Base-by-base conservation (phyloP, 2,113 vertebrate species). In the Gasterosteus aculeatus region DNA sequence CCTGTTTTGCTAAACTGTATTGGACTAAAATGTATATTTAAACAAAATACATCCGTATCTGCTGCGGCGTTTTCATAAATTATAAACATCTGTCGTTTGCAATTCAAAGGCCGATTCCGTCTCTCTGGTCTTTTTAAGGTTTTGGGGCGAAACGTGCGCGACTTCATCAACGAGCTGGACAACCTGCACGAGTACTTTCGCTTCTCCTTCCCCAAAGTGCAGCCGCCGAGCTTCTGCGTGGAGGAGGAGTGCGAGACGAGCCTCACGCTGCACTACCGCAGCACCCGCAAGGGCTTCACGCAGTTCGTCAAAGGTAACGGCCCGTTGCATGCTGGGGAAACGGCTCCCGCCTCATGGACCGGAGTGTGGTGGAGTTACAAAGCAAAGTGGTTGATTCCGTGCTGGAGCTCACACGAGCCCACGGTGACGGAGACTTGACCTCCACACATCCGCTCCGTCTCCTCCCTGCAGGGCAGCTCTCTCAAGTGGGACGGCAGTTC, bases 151-250 rank as follows among this genome's bases (percentile, higher is more conserved):
- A 93, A 94, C 15, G 93, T 94, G 41, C 86, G 92, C 15, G 94
- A 94, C 87, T 95, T 94, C 87, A 94, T 95, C 88, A 95, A 93
- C 10, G 93, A 93, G 75, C 85, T 94, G 84, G 93, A 94, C 82
- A 94, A 94, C 82, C 84, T 95, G 82, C 93, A 94, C 18, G 92
- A 95, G 85, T 94, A 94, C 56, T 94, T 94, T 26, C 93, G 88
- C 82, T 95, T 94, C 87, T 94, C 93, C 56, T 94, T 94, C 86
- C 94, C 92, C 63, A 94, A 94, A 70, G 91, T 94, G 22, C 93
- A 94, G 89, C 93, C 93, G 0, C 94, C 93, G 1, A 93, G 93
- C 67, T 94, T 94, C 84, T 94, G 92, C 29, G 93, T 94, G 78
- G 92, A 94, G 85, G 92, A 94, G 54, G 92, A 95, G 62, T 94